These are phyloP conservation scores for Limnephilus rhombicus DNA, from an alignment of 2,888 invertebrate species.

Conservation along the genomic window DNA sequence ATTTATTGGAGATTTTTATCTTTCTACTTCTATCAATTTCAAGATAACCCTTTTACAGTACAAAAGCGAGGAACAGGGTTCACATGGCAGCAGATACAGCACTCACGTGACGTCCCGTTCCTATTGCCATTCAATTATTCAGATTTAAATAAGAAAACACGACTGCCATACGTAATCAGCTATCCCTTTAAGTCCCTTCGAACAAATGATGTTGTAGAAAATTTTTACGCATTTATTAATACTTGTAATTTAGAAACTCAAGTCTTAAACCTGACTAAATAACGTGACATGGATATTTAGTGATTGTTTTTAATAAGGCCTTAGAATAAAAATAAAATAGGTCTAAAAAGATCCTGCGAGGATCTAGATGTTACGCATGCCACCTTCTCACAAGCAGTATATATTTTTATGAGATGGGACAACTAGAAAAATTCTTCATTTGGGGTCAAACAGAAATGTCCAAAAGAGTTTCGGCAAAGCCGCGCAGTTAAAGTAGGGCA, in stretches of 20 bases:
- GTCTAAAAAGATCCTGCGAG: too few species aligned
- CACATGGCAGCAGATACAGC: conserved; percentile 43
- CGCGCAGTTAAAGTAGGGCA: too few species aligned
- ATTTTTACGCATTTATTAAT: not conserved
- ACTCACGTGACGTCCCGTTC: conserved; percentile 63
- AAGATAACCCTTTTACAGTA: not conserved
- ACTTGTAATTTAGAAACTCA: not conserved
- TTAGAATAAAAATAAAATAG: too few species aligned
- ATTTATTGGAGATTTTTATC: not conserved
- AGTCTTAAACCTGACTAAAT: not conserved
- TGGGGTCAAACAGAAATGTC: too few species aligned
- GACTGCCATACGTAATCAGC: conserved; percentile 51
- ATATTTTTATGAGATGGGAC: too few species aligned
- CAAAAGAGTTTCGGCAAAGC: too few species aligned
- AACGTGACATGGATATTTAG: not conserved
- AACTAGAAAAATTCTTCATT: too few species aligned
- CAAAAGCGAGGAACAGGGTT: conserved; percentile 31
- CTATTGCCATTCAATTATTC: conserved; percentile 64
- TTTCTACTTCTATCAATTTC: not conserved
- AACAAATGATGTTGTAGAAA: not conserved
- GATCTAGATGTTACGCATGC: not conserved
- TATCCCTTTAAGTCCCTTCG: conserved; percentile 8
- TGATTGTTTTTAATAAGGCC: not conserved
- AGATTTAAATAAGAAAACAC: conserved; percentile 53
- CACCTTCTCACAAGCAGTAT: not conserved